Conservation (phyloP, 2,888 invertebrate species). For the Saturnia japonica region DNA sequence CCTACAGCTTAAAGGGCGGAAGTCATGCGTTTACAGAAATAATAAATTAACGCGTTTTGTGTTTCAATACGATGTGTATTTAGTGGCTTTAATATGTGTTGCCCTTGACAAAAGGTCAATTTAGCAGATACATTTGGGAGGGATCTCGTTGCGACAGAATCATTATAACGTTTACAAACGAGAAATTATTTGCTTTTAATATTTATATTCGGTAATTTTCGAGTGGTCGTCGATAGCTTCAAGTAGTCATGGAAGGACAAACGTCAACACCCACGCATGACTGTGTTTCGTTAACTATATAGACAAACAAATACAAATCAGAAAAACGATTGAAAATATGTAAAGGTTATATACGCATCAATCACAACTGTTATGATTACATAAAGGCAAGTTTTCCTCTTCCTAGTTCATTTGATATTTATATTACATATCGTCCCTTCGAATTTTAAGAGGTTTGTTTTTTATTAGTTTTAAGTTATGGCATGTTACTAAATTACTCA, state of each 20-base stretch:
- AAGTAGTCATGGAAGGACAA: slow-evolving; percentile 65
- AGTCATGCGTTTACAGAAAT: slow-evolving; percentile 73
- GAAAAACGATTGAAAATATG: slow-evolving; percentile 11
- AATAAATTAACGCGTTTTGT: slow-evolving; percentile 72
- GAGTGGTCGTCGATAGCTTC: slow-evolving; percentile 63
- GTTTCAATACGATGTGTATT: slow-evolving; percentile 57
- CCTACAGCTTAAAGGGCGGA: slow-evolving; percentile 78
- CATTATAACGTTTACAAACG: slow-evolving; percentile 59
- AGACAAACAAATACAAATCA: slow-evolving; percentile 8
- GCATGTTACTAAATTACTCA: neutral
- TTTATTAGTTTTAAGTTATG: neutral
- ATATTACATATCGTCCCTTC: neutral
- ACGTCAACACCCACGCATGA: slow-evolving; percentile 49
- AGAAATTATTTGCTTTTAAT: slow-evolving; percentile 62
- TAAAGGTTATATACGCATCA: slow-evolving; percentile 8
- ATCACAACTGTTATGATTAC: neutral
- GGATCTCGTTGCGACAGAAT: slow-evolving; percentile 60
- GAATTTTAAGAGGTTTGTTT: neutral
- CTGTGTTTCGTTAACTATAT: slow-evolving; percentile 21
- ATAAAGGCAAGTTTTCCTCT: neutral
- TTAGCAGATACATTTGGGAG: slow-evolving; percentile 52
- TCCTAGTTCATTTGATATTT: neutral
- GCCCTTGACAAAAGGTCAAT: slow-evolving; percentile 75
- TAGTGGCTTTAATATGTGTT: slow-evolving; percentile 42
- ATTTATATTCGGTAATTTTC: slow-evolving; percentile 70